Conservation (phyloP, 2,797 vertebrate genomes). For the Melanitta fusca region DNA sequence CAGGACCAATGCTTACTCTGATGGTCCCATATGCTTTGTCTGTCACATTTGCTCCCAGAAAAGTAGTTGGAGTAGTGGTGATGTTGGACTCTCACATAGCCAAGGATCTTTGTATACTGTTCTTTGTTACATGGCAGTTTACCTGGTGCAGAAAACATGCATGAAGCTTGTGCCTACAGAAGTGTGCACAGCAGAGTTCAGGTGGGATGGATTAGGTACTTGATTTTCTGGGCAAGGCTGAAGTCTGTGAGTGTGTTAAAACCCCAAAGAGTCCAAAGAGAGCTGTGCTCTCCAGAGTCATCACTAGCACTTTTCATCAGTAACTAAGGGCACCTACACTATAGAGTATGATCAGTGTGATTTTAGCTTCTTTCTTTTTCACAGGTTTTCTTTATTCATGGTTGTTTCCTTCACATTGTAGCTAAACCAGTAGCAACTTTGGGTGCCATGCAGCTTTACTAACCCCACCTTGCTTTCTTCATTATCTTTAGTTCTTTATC, state of each 20-base stretch:
- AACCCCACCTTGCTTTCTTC: not conserved
- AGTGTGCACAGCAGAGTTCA: not conserved
- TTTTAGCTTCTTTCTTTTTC: not conserved
- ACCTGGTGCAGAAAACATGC: not conserved
- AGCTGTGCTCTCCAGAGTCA: not conserved
- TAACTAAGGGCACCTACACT: not conserved
- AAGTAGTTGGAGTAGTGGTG: not conserved
- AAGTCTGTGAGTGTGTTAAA: not conserved
- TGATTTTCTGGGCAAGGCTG: not conserved
- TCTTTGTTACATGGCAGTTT: not conserved
- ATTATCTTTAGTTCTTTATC: not conserved
- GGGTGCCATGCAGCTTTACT: not conserved
- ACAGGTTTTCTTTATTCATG: not conserved
- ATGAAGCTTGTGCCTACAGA: not conserved
- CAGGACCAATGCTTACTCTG: not conserved
- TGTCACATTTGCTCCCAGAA: slow-evolving; percentile 3
- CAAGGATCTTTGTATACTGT: not conserved
- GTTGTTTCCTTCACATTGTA: not conserved
- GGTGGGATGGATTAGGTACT: not conserved
- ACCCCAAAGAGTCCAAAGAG: not conserved
- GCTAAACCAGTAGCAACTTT: not conserved
- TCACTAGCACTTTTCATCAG: not conserved
- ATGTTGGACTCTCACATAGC: not conserved
- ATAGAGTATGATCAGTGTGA: not conserved
- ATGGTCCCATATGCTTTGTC: not conserved